Evolutionary conservation across 2,797 vertebrate genomes (phyloP).

Genomic region (Catharus ustulatus): DNA sequence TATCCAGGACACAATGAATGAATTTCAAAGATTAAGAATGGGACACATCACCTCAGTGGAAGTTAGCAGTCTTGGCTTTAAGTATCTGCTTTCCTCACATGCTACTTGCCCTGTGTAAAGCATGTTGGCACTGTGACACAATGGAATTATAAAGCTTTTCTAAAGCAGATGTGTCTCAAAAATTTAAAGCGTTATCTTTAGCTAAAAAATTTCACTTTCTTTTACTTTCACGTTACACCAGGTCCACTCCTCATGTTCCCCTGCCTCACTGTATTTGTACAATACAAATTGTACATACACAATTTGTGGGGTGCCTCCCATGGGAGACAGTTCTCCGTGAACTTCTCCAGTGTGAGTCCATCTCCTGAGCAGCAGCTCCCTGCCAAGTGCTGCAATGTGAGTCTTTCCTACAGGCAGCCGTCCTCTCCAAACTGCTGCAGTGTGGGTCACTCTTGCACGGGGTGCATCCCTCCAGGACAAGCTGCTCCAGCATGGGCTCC

Average conservation of each 20-base stretch:
- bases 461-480: neutral
- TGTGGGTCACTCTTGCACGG: accelerated
- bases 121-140: neutral
- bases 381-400: neutral
- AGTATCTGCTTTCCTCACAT: neutral
- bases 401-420: neutral
- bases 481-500: neutral
- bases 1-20: neutral
- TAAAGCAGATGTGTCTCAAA: neutral
- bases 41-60: neutral
- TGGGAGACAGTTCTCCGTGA: accelerated
- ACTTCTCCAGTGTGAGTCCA: neutral
- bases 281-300: too few relatives aligned
- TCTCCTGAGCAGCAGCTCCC: neutral
- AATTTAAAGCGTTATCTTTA: neutral
- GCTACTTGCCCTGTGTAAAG: neutral
- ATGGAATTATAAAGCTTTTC: neutral
- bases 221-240: neutral
- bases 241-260: neutral
- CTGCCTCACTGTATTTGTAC: too few relatives aligned
- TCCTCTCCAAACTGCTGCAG: accelerated
- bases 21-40: neutral
- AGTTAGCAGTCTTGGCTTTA: neutral
- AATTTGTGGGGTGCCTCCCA: neutral
- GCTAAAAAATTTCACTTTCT: neutral